A percentile compares a stretch with the other conserved stretches of the same genome.
Evolutionary conservation across 2,113 vertebrate genomes (phyloP).

Genomic region (Pterocles gutturalis): DNA sequence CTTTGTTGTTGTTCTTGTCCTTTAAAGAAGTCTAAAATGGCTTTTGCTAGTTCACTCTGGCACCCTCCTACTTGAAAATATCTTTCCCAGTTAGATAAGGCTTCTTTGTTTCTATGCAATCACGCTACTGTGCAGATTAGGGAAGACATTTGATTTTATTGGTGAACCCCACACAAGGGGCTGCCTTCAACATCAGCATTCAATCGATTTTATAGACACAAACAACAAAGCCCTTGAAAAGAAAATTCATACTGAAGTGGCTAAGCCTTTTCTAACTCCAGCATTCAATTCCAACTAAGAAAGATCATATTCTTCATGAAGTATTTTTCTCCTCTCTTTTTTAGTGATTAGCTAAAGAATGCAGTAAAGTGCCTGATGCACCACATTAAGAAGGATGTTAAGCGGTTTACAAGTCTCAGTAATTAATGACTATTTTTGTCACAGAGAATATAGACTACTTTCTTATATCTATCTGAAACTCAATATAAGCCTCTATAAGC

Average conservation of each 20-base stretch:
- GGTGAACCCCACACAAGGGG: neutral
- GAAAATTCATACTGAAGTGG: slow-evolving; percentile 27
- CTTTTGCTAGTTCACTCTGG: slow-evolving; percentile 4
- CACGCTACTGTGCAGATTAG: neutral
- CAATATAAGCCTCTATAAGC: slow-evolving; percentile 79
- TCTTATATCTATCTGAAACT: slow-evolving; percentile 75
- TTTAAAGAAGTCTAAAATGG: neutral
- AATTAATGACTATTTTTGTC: slow-evolving; percentile 84
- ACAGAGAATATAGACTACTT: slow-evolving; percentile 76
- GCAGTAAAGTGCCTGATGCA: slow-evolving; percentile 54
- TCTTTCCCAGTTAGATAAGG: neutral
- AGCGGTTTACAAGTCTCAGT: slow-evolving; percentile 78
- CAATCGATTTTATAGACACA: slow-evolving; percentile 55
- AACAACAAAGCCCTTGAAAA: slow-evolving; percentile 53
- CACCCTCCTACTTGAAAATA: neutral
- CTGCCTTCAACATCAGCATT: slow-evolving; percentile 19
- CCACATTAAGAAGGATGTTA: slow-evolving; percentile 72
- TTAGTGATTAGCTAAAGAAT: slow-evolving; percentile 72
- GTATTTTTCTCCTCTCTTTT: slow-evolving; percentile 38
- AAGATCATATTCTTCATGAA: slow-evolving; percentile 60
- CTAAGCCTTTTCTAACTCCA: slow-evolving; percentile 60
- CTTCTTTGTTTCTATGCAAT: neutral
- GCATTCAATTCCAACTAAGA: slow-evolving; percentile 59
- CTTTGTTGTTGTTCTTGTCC: neutral
- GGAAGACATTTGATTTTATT: slow-evolving; percentile 15